Evolutionary conservation across 2,797 vertebrate genomes (phyloP).

Genomic region (Sebastes matsubarae): DNA sequence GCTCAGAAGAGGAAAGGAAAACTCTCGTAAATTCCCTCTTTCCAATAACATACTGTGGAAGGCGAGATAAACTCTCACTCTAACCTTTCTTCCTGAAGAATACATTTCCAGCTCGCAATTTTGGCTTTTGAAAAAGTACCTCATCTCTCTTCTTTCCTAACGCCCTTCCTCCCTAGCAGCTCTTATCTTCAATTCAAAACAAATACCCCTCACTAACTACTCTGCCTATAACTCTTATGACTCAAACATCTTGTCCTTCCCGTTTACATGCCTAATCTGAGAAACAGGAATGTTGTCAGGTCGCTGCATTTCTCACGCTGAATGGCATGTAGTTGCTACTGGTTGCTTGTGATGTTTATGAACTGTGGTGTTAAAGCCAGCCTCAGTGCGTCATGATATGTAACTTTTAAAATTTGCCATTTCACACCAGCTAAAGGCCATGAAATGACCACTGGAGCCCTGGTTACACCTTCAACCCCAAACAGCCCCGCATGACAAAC

Average conservation of each 20-base stretch:
- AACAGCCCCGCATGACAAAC: background rate
- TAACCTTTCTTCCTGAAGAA: background rate
- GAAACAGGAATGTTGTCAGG: slow-evolving; percentile 18
- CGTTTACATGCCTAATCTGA: background rate
- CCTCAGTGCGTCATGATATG: background rate
- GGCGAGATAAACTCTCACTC: slow-evolving; percentile 12
- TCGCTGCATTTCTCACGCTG: background rate
- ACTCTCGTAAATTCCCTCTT: background rate
- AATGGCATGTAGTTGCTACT: background rate
- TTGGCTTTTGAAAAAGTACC: background rate
- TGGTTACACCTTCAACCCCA: slow-evolving; percentile 4
- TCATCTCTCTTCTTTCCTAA: background rate
- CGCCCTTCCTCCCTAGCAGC: background rate
- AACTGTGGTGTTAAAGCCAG: background rate
- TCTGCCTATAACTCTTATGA: background rate
- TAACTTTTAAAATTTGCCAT: background rate
- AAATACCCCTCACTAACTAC: background rate
- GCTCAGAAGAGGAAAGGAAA: background rate
- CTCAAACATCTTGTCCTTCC: background rate
- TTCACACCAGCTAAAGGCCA: background rate
- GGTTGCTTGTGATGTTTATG: background rate
- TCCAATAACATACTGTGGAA: background rate
- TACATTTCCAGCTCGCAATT: background rate
- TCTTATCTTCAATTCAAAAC: background rate
- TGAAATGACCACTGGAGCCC: background rate